phyloP scores from a whole-genome alignment of 2,797 vertebrate species.

The Enteromius mattozi region DNA sequence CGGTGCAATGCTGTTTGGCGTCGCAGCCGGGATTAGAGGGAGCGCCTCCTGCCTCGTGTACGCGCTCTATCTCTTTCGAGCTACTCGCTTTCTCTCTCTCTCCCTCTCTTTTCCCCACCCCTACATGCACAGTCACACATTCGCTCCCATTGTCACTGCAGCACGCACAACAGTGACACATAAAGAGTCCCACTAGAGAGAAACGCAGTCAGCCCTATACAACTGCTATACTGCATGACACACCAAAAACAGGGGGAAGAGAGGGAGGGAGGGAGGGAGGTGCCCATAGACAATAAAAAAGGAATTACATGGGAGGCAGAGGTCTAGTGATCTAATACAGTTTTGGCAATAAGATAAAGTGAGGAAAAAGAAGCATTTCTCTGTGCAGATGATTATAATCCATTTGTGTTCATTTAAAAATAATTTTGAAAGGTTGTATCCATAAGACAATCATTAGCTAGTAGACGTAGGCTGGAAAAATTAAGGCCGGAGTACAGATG shows the following conservation, averaged over 20 bases:
- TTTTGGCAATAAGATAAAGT: not conserved
- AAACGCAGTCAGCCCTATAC: constrained; percentile 38
- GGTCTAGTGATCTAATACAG: not conserved
- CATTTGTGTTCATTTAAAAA: not conserved
- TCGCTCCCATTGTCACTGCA: constrained; percentile 57
- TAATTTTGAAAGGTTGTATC: not conserved
- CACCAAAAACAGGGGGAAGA: not conserved
- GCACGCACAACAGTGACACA: constrained; percentile 56
- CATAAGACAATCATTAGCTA: not conserved
- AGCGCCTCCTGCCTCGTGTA: constrained; percentile 51
- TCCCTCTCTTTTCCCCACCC: constrained; percentile 29
- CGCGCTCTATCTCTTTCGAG: constrained; percentile 22
- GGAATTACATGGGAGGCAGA: not conserved
- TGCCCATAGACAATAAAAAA: not conserved
- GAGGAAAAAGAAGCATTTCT: not conserved
- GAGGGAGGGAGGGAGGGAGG: constrained; percentile 1
- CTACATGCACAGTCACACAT: constrained; percentile 53
- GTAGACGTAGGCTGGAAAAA: not conserved
- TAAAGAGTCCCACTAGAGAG: constrained; percentile 47
- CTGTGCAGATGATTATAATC: constrained; percentile 43
- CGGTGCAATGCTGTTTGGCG: constrained; percentile 60
- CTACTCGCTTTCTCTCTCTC: constrained; percentile 20
- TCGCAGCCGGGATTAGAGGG: constrained; percentile 54
- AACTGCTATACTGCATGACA: constrained; percentile 36
- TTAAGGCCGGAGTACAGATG: not conserved